Conservation (phyloP, 1,140 invertebrate species). For the Radopholus similis region DNA sequence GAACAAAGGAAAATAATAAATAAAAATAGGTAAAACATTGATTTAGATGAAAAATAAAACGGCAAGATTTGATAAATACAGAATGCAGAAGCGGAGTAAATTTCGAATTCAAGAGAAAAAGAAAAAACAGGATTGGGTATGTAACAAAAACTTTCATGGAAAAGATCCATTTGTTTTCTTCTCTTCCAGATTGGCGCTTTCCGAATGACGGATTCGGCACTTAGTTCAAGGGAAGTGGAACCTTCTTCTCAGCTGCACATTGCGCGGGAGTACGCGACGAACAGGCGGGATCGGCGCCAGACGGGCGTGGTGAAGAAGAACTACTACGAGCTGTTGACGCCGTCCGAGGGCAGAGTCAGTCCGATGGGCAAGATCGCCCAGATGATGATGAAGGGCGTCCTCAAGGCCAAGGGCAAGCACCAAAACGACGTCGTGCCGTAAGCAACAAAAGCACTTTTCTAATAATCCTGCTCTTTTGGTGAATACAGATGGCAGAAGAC, state of each 20-base stretch:
- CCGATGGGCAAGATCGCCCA: slow-evolving; percentile 24
- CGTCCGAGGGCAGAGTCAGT: slow-evolving; percentile 10
- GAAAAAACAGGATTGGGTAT: neutral
- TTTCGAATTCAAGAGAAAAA: neutral
- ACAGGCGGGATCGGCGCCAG: slow-evolving; percentile 1
- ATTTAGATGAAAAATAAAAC: slow-evolving; percentile 1
- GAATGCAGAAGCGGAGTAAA: slow-evolving; percentile 3
- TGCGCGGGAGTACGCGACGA: neutral
- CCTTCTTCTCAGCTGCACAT: too few relatives aligned
- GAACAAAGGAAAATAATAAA: neutral
- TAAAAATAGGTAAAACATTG: neutral
- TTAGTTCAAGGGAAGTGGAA: neutral
- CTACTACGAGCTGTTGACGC: slow-evolving; percentile 14
- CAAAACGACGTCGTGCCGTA: slow-evolving; percentile 17
- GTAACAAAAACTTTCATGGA: neutral
- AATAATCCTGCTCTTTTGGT: neutral
- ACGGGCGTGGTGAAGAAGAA: slow-evolving; percentile 10
- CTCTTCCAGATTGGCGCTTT: slow-evolving; percentile 8
- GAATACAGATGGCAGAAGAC: slow-evolving; percentile 42
- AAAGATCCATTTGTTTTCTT: neutral
- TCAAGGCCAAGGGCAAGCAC: slow-evolving; percentile 16
- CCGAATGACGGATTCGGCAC: neutral
- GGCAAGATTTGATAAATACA: neutral
- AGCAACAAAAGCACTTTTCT: neutral
- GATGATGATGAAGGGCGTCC: slow-evolving; percentile 20